Evolutionary conservation across 2,888 invertebrate species (phyloP), one percentile per base, ranked within the genome.

Genomic region (Alloscopus bannaensis): DNA sequence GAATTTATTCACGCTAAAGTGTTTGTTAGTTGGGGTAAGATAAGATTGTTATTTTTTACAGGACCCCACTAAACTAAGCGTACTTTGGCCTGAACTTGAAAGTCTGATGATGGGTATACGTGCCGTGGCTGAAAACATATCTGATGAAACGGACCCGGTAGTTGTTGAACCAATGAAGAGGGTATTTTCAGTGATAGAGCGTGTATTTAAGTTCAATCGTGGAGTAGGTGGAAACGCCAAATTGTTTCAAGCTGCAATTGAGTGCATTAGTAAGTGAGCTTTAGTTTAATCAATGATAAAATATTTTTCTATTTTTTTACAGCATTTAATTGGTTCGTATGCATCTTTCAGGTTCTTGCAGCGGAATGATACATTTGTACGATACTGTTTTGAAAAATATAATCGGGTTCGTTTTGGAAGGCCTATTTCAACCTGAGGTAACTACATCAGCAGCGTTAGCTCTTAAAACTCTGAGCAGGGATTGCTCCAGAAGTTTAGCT

Each of bases 121-220:
- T 45, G 84, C 85, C 26, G 83, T 85, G 1, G 80, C 84, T 31
- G 85, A 85, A 78, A 85, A 83, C 69, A 83, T 85, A 29, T 83
- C 83, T 16, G 84, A 85, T 73, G 85, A 85, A 57, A 81, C 81
- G 11, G 85, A 85, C 75, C 82, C 82, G 31, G 73, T 85, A 18
- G 80, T 85, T 59, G 69, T 84, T 29, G 83, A 64, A 24, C 84
- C 85, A 16, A 83, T 85, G 83, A 83, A 79, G 36, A 55, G 83
- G 59, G 84, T 83, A 20, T 85, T 85, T 72, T 55, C 81, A 60
- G 83, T 85, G 47, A 78, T 85, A 40, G 81, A 82, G 42, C 77
- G 85, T 18, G 75, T 84, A 20, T 70, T 85, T 36, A 82, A 85
- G 68, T 78, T 83, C 57, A 84, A 84, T 65, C 69, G 80, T 50